Conservation (phyloP, 2,888 invertebrate genomes). For the Unio delphinus region DNA sequence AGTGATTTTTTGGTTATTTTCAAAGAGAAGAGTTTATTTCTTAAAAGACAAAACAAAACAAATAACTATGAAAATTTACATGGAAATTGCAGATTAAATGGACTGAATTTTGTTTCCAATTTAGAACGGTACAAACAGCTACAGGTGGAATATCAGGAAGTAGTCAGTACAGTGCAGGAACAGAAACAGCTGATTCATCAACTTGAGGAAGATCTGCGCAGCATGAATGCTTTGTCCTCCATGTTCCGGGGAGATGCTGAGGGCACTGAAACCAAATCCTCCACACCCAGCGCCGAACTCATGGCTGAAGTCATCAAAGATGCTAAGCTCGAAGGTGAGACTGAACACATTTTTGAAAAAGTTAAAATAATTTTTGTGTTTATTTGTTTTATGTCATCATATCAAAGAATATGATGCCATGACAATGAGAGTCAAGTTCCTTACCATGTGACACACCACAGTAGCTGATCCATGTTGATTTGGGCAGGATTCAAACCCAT, state of each 20-base stretch:
- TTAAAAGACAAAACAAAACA: no score
- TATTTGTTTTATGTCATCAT: no score
- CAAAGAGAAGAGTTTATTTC: no score
- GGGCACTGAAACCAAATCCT: slow-evolving; percentile 41
- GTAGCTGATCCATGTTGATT: no score
- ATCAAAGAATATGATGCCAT: no score
- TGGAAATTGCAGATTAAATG: not conserved
- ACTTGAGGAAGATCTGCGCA: slow-evolving; percentile 72
- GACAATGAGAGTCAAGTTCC: no score
- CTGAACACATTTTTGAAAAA: no score
- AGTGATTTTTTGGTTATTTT: no score
- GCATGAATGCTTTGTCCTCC: slow-evolving; percentile 70
- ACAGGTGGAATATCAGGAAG: slow-evolving; percentile 63
- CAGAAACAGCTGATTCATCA: slow-evolving; percentile 70
- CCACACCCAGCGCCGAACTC: slow-evolving; percentile 47
- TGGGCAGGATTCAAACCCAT: no score
- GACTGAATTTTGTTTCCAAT: slow-evolving; percentile 1
- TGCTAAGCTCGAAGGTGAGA: slow-evolving; percentile 20
- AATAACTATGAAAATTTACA: not conserved
- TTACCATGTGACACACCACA: no score
- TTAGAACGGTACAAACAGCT: slow-evolving; percentile 54
- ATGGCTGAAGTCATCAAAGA: slow-evolving; percentile 66
- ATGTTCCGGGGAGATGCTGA: slow-evolving; percentile 72
- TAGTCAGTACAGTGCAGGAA: slow-evolving; percentile 63
- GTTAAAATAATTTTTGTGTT: no score